Conservation (phyloP, 2,113 vertebrate genomes). For the Meleagris gallopavo region DNA sequence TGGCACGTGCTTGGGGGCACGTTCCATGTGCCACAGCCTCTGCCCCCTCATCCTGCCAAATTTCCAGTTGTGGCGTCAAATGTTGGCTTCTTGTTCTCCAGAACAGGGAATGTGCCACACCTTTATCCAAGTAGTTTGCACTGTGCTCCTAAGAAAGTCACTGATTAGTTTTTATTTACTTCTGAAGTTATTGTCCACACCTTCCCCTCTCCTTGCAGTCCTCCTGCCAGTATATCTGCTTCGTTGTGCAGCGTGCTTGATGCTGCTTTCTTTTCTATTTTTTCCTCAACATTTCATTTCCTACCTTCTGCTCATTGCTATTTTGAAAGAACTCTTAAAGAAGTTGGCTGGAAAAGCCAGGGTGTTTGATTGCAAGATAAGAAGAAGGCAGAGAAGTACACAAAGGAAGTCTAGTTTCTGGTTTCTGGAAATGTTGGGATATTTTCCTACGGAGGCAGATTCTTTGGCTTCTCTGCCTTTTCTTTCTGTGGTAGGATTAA, state of each 20-base stretch:
- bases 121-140: not conserved
- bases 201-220: not conserved
- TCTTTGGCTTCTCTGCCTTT: not conserved
- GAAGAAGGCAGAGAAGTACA: not conserved
- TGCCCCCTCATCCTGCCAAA: not conserved
- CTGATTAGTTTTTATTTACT: not conserved
- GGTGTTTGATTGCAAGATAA: not conserved
- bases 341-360: not conserved
- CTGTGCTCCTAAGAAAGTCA: not conserved
- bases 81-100: not conserved
- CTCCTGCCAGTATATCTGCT: not conserved
- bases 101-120: not conserved
- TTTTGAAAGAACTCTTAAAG: not conserved
- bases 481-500: not conserved
- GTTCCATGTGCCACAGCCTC: not conserved
- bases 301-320: not conserved
- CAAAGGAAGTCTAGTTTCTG: not conserved
- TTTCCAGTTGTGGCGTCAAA: not conserved
- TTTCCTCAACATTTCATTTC: not conserved
- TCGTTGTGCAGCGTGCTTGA: rapidly evolving
- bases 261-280: not conserved
- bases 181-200: rapidly evolving
- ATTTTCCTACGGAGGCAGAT: not conserved
- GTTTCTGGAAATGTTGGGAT: not conserved
- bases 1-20: not conserved